Conservation (phyloP, 2,113 vertebrate genomes). For the Aplodontia rufa region DNA sequence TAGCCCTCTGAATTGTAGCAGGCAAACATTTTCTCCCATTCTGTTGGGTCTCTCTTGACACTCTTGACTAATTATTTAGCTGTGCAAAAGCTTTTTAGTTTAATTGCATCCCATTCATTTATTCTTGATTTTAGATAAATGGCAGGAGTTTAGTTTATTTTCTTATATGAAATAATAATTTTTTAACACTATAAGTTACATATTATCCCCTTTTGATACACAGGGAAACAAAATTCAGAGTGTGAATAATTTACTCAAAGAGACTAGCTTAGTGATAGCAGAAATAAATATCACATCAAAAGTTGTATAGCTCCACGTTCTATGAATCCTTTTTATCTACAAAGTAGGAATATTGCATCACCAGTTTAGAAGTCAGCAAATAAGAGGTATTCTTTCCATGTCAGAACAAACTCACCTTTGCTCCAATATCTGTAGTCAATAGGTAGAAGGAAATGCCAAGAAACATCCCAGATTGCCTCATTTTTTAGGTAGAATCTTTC, state of each 20-base stretch:
- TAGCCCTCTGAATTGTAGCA: too few species aligned
- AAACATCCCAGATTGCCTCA: background rate
- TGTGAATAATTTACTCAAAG: background rate
- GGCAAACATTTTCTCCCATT: too few species aligned
- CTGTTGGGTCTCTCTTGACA: too few species aligned
- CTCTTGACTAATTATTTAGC: too few species aligned
- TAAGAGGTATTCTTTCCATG: background rate
- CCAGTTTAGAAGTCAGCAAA: background rate
- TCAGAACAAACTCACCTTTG: background rate
- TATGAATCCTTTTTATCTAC: background rate
- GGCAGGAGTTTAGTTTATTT: background rate
- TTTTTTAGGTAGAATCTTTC: background rate
- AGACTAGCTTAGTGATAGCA: background rate
- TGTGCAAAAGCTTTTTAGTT: too few species aligned
- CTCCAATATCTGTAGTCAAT: background rate
- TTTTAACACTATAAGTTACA: background rate
- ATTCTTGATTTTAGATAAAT: too few species aligned
- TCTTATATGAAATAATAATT: background rate
- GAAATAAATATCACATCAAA: background rate
- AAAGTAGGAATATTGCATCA: background rate
- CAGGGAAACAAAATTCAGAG: background rate
- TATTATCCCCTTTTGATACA: background rate
- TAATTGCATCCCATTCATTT: too few species aligned
- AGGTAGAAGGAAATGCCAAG: background rate
- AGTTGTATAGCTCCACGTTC: background rate